Percentiles rank a stretch among this genome's conserved stretches.
phyloP scores from a whole-genome alignment of 2,797 vertebrate species.

The Girardinus metallicus region DNA sequence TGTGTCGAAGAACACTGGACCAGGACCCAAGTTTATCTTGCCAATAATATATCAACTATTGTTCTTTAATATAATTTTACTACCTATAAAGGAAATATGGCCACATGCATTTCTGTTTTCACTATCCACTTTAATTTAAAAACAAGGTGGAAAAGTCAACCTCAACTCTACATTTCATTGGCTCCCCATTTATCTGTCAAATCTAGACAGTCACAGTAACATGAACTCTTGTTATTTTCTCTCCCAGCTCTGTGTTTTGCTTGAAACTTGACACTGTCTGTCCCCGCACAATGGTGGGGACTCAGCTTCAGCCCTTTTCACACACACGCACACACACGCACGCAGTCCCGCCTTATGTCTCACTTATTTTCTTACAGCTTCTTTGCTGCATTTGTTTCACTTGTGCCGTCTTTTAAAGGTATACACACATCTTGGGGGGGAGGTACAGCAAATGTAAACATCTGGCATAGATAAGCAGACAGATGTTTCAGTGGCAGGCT shows the following conservation, averaged over 20 bases:
- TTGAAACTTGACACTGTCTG: slow-evolving; percentile 62
- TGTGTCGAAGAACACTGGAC: background rate
- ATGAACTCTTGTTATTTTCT: slow-evolving; percentile 53
- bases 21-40: background rate
- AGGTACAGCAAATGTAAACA: slow-evolving; percentile 51
- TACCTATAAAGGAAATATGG: background rate
- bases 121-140: background rate
- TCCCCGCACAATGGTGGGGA: slow-evolving; percentile 32
- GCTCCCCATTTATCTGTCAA: slow-evolving; percentile 41
- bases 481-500: slow-evolving; percentile 26
- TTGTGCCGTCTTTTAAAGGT: slow-evolving; percentile 30
- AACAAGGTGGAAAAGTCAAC: slow-evolving; percentile 29
- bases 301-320: slow-evolving; percentile 2
- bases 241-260: slow-evolving; percentile 48
- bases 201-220: slow-evolving; percentile 45
- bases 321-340: background rate
- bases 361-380: slow-evolving; percentile 23
- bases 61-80: background rate
- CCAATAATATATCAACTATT: background rate
- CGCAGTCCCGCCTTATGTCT: background rate
- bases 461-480: slow-evolving; percentile 12
- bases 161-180: slow-evolving; percentile 19
- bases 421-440: slow-evolving; percentile 49
- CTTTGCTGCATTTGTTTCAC: slow-evolving; percentile 57
- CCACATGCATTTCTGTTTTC: background rate